These are phyloP conservation scores for Dicrurus megarhynchus DNA, from an alignment of 2,113 vertebrate genomes.

Conservation along the genomic window DNA sequence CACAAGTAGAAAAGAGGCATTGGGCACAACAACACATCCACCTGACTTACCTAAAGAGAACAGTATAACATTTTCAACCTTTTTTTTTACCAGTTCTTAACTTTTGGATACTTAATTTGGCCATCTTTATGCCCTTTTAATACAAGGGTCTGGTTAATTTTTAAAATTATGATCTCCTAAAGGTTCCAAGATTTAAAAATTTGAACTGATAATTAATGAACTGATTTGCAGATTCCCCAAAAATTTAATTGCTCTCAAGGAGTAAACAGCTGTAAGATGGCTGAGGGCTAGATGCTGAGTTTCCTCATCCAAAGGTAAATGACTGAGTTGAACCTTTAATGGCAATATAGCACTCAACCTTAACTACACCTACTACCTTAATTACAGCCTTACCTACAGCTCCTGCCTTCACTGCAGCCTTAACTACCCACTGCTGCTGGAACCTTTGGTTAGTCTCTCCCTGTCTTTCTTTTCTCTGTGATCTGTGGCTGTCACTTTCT, in stretches of 20 bases:
- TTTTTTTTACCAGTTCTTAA: not conserved
- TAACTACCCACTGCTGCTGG: not conserved
- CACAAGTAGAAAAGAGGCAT: not conserved
- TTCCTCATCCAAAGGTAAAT: not conserved
- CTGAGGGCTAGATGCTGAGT: not conserved
- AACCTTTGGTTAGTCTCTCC: not conserved
- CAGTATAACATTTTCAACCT: not conserved
- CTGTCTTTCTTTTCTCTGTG: not conserved
- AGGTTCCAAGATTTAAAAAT: not conserved
- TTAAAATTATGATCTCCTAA: not conserved
- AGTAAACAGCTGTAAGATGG: not conserved
- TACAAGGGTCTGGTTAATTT: not conserved
- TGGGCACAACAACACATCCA: not conserved
- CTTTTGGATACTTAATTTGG: not conserved
- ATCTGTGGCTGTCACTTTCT: not conserved
- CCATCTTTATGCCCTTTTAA: not conserved
- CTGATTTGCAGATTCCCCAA: not conserved
- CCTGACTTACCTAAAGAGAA: not conserved
- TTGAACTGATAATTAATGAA: not conserved
- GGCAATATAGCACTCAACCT: not conserved
- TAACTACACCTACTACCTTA: not conserved
- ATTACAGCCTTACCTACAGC: not conserved
- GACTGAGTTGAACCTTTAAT: not conserved
- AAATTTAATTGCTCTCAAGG: fast-evolving
- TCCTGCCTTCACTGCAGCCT: not conserved